Base-by-base conservation (phyloP, 2,797 vertebrate genomes). In the Momotus momota region DNA sequence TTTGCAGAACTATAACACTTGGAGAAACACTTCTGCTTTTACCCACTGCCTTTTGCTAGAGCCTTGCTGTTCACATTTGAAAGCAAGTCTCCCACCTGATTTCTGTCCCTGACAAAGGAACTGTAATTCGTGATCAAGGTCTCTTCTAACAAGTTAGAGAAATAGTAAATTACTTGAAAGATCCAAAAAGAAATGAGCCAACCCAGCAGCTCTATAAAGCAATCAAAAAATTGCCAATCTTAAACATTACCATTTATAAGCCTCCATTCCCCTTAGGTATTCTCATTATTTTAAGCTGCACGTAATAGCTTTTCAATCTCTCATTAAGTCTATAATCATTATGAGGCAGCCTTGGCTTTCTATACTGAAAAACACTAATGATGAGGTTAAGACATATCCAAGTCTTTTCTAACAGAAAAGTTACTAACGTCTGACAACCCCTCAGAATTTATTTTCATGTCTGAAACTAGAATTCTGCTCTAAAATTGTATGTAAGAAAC, bases 61-160 rank as follows among this genome's bases (percentile, higher is more conserved):
- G 23, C 27, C 77, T 75, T 0, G 0, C 18, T 54, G 16, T 31
- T 58, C 9, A 7, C 27, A 33, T 14, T 70, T 62, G 8, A 12
- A 62, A 95, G 74, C 1, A 7, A 20, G 26, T 19, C 52, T 86
- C 90, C 55, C 69, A 67, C 40, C 19, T 65, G 41, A 78, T 69
- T 64, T 67, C 26, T 69, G 18, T 62, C 65, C 40, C 43, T 80
- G 25, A 71, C 52, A 93, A 87, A 90, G 12, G 21, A 85, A 41
- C 31, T 58, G 41, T 35, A 52, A 95, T 1, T 25, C 22, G 12
- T 51, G 15, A 64, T 29, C 61, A 85, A 52, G 27, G 40, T 45
- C 16, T 58, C 33, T 58, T 72, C 25, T 58, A 40, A 67, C 21
- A 43, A 62, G 31, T 41, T 13, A 66, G 31, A 61, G 25, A 67